These are phyloP conservation scores for Selene dorsalis DNA, from an alignment of 2,797 vertebrate genomes.

Conservation along the genomic window DNA sequence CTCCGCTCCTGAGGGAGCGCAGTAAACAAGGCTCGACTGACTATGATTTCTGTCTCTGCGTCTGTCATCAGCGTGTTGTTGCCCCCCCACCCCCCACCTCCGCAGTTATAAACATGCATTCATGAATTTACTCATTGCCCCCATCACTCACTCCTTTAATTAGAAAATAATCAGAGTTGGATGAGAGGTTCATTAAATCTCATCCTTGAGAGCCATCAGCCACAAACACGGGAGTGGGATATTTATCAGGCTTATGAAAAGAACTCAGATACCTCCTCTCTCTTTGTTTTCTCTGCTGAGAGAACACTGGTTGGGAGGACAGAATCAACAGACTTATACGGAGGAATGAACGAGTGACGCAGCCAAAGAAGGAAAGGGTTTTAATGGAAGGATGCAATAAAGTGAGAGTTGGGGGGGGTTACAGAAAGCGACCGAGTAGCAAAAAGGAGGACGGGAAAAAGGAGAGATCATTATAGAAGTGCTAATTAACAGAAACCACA, in stretches of 20 bases:
- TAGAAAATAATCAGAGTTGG: conserved; percentile 81
- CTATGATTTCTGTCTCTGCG: conserved; percentile 48
- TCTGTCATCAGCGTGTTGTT: conserved; percentile 59
- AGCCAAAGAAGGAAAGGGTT: conserved; percentile 28
- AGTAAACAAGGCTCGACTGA: conserved; percentile 42
- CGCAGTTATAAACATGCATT: conserved; percentile 68
- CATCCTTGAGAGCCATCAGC: conserved; percentile 75
- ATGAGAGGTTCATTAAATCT: conserved; percentile 81
- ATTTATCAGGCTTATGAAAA: conserved; percentile 72
- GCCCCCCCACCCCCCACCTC: too few relatives aligned
- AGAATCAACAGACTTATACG: conserved; percentile 23
- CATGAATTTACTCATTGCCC: conserved; percentile 66
- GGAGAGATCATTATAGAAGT: conserved; percentile 70
- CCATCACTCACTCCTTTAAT: conserved; percentile 79
- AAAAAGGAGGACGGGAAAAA: background rate
- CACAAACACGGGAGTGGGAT: conserved; percentile 66
- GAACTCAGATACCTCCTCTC: conserved; percentile 55
- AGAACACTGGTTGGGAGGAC: conserved; percentile 39
- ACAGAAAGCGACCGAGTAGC: conserved; percentile 30
- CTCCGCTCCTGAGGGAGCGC: conserved; percentile 39
- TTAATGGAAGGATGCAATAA: conserved; percentile 50
- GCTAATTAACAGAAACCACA: conserved; percentile 78
- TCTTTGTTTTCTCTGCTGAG: conserved; percentile 45
- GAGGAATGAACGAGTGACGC: conserved; percentile 38
- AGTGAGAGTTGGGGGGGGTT: conserved; percentile 29